Evolutionary conservation across 2,888 invertebrate genomes (phyloP).

Genomic region (Halocaridina rubra): DNA sequence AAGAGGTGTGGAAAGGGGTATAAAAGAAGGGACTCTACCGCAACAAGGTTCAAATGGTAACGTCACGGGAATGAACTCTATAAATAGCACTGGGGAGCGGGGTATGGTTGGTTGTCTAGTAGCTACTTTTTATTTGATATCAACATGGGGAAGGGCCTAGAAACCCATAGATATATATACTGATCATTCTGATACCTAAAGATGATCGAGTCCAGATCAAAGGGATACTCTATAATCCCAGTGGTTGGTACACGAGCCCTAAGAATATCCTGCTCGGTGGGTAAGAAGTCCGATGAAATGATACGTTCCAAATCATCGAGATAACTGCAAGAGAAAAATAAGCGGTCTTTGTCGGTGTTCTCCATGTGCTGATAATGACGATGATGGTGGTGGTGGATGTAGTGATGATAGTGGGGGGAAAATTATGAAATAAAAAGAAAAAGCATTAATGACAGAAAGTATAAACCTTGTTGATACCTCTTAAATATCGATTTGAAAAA

Average conservation of each 20-base stretch:
- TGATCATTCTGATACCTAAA: constrained; percentile 64
- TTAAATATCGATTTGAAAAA: too few relatives aligned
- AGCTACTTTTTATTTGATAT: constrained; percentile 53
- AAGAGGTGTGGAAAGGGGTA: background rate
- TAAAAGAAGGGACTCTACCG: constrained; percentile 46
- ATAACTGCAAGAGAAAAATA: constrained; percentile 65
- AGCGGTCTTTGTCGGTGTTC: constrained; percentile 54
- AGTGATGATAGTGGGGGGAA: too few relatives aligned
- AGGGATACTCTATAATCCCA: constrained; percentile 75
- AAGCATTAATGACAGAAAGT: background rate
- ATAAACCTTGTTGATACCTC: constrained; percentile 43
- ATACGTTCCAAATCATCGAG: constrained; percentile 67
- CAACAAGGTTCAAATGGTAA: constrained; percentile 46
- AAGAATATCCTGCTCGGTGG: constrained; percentile 68
- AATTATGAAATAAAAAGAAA: constrained; percentile 31
- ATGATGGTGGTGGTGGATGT: constrained; percentile 37
- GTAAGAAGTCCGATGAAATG: constrained; percentile 66
- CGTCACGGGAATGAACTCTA: constrained; percentile 46
- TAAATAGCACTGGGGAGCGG: constrained; percentile 53
- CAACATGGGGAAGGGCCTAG: constrained; percentile 43
- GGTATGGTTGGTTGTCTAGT: too few relatives aligned
- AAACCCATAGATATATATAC: constrained; percentile 45
- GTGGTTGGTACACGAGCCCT: constrained; percentile 67
- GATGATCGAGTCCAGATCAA: constrained; percentile 70
- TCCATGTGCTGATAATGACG: constrained; percentile 41